Conservation (phyloP, 1,140 invertebrate species). For the Frieseomelitta varia region DNA sequence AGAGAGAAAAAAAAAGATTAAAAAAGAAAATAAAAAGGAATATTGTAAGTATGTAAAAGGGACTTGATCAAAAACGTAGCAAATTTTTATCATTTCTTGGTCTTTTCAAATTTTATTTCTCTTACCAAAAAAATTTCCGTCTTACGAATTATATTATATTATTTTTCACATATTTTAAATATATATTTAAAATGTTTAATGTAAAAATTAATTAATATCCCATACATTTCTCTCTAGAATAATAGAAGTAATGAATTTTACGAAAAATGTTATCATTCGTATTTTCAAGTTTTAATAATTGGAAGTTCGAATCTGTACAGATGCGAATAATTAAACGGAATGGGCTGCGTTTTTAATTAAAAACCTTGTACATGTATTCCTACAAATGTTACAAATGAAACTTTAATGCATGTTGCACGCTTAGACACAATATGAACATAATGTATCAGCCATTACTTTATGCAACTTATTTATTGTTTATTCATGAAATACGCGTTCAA, state of each 20-base stretch:
- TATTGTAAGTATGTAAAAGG: slow-evolving; percentile 1
- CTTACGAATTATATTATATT: too few relatives aligned
- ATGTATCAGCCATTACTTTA: slow-evolving; percentile 35
- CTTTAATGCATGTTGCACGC: slow-evolving; percentile 50
- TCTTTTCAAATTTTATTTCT: neutral
- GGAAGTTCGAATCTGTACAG: neutral
- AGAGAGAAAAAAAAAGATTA: neutral
- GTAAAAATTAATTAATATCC: neutral
- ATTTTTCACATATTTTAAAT: neutral
- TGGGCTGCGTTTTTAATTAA: slow-evolving; percentile 43
- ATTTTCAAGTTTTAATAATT: neutral
- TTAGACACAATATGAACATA: slow-evolving; percentile 21
- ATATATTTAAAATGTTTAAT: neutral
- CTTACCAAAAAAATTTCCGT: neutral
- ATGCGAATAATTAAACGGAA: neutral
- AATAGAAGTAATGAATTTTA: neutral
- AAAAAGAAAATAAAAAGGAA: neutral
- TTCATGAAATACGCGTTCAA: slow-evolving; percentile 9
- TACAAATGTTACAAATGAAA: slow-evolving; percentile 36
- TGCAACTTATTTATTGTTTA: slow-evolving; percentile 41
- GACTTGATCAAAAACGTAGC: slow-evolving; percentile 13
- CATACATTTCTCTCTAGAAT: neutral
- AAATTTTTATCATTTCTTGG: neutral
- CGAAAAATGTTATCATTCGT: too few relatives aligned
- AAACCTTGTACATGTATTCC: slow-evolving; percentile 12